Base-by-base conservation (phyloP, 2,888 invertebrate species). In the Macrophya alboannulata region DNA sequence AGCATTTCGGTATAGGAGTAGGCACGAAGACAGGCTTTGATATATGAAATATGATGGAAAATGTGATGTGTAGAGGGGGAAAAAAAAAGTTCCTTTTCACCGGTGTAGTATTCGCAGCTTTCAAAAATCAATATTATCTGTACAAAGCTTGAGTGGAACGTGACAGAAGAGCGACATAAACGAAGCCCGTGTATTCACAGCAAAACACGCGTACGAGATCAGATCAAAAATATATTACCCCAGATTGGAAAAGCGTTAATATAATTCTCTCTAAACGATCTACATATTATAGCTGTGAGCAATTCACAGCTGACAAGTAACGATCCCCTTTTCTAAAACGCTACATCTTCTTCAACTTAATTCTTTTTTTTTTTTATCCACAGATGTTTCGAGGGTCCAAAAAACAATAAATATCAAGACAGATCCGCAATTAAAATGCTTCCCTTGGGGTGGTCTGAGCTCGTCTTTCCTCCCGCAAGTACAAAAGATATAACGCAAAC, bases 101-200 rank as follows among this genome's bases (percentile, higher is more conserved):
- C 1, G 21, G 68, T 71, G 83, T 48, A 31, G 4, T 25, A 15
- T 83, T 83, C 31, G 48, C 83, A 83, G 45, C 83, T 68, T 71
- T 71, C 51, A 83, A 48, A 48, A 83, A 83, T 83, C 83, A 83
- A 83, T 83, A 83, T 68, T 48, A 83, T 83, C 68, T 68, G 45
- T 37, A 25, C 59, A 81, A 37, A 55, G 77, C 77, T 77, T 21
- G 81, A 81, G 83, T 83, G 48, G 71, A 83, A 83, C 83, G 83
- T 65, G 83, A 83, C 68, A n/a, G 71, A 83, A 71, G 43, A 81
- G 51, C 77, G 31, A 77, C 43, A 62, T 62, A 21, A 25, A 9
- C 21, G 43, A 59, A 81, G 43, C 43, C 62, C 62, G 12, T 62
- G 43, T 62, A 81, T 81, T 40, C 43, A 43, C 5, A 15, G n/a